Evolutionary conservation across 2,113 vertebrate species (phyloP), one percentile per base, ranked within the genome.

Genomic region (Gopherus flavomarginatus): DNA sequence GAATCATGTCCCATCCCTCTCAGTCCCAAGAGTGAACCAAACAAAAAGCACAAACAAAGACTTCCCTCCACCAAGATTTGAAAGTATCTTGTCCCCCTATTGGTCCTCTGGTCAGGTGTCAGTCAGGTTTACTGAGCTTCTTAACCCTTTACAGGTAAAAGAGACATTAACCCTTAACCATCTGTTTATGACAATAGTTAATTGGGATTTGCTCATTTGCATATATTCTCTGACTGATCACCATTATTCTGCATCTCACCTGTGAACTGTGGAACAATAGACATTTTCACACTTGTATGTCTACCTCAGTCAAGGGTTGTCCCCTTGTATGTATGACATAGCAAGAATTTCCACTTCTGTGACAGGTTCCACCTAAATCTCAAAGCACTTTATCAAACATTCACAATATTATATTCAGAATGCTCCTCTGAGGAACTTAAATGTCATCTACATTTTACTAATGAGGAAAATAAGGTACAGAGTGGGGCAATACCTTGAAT

Each of bases 231-330:
- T 75, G 72, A 75, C 26, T 75, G 38, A 42, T 47, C 6, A 47
- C 12, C 24, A 77, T 47, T 47, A 77, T 27, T 44, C 11, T 42
- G 11, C 17, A 27, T 77, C 21, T 77, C 24, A 77, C 75, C 11
- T 42, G 2, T 77, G 75, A 44, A 38, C 24, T 24, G 21, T 24
- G 10, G n/a, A 75, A 38, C 8, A 72, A 75, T 24, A 42, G 10
- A 44, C 11, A 44, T 11, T 10, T 75, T 38, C 69, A 75, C 38
- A 42, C n/a, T 42, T 42, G 19, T 42, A 75, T 11, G 10, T 38
- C 9, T 75, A 9, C 17, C 42, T 77, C 38, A 44, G 11, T 44
- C 42, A 42, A 69, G 9, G 2, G 5, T 0, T 3, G 5, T 13
- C 52, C 19, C 12, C 21, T 54, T 54, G 21, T 42, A 4, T 56